phyloP scores from a whole-genome alignment of 2,797 vertebrate species.

The Sternotherus odoratus region DNA sequence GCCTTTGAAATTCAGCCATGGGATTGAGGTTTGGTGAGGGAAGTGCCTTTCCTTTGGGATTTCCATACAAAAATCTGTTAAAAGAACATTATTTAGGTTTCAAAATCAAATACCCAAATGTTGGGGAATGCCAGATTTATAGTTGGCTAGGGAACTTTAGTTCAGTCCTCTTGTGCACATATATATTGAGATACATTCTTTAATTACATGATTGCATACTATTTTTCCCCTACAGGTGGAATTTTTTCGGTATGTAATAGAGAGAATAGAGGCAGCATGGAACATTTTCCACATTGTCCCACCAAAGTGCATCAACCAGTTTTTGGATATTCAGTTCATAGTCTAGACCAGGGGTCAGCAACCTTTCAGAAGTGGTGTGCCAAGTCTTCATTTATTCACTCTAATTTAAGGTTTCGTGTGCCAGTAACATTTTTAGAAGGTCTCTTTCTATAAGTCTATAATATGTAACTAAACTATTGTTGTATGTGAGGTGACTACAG shows the following conservation, averaged over 20 bases:
- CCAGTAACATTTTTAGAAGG: too few relatives aligned
- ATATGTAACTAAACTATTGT: too few relatives aligned
- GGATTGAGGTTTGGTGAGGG: background rate
- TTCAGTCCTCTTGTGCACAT: background rate
- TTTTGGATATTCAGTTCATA: background rate
- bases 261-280: background rate
- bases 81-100: background rate
- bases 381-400: too few relatives aligned
- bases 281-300: background rate
- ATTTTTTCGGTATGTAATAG: background rate
- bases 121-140: background rate
- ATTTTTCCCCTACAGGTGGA: background rate
- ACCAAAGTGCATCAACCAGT: background rate
- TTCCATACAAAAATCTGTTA: background rate
- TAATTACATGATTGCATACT: background rate
- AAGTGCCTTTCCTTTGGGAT: background rate
- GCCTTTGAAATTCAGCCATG: background rate
- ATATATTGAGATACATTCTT: background rate
- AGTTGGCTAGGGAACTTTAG: background rate
- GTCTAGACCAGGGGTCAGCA: too few relatives aligned
- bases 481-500: too few relatives aligned
- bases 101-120: background rate
- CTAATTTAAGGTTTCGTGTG: too few relatives aligned
- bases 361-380: too few relatives aligned
- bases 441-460: too few relatives aligned